A percentile compares a stretch with the other conserved stretches of the same genome.
Conservation (phyloP, 2,888 invertebrate genomes). For the Scaptomyza parva region DNA sequence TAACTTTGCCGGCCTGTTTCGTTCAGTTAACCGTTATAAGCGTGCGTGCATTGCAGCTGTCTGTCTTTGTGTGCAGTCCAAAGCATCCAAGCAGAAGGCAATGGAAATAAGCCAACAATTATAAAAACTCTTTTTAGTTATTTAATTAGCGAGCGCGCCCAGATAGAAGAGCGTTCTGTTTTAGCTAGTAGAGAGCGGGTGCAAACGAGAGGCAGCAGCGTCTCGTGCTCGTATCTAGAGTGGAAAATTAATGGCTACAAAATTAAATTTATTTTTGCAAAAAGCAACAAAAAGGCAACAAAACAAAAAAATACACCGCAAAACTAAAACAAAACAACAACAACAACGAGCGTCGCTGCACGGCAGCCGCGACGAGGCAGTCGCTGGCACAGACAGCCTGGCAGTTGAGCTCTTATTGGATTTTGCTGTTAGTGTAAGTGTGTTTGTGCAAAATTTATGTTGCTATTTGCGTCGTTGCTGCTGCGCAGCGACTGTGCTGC, state of each 20-base stretch:
- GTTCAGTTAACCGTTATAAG: conserved; percentile 59
- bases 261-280: conserved; percentile 81
- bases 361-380: conserved; percentile 40
- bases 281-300: conserved; percentile 49
- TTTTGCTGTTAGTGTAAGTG: conserved; percentile 44
- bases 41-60: conserved; percentile 26
- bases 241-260: conserved; percentile 81
- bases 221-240: conserved; percentile 79
- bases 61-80: conserved; percentile 28
- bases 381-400: conserved; percentile 79
- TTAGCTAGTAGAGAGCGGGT: conserved; percentile 1
- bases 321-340: conserved; percentile 51
- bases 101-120: conserved; percentile 71
- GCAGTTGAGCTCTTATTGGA: conserved; percentile 78
- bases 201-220: conserved; percentile 31
- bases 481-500: conserved; percentile 74
- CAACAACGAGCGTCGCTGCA: conserved; percentile 8
- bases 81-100: conserved; percentile 56
- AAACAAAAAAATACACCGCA: conserved; percentile 20
- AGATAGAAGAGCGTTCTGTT: conserved; percentile 16
- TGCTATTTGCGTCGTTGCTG: conserved; percentile 73
- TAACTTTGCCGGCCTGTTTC: conserved; percentile 14
- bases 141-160: conserved; percentile 70
- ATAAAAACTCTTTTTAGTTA: conserved; percentile 74
- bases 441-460: conserved; percentile 73